Evolutionary conservation across 2,113 vertebrate species (phyloP).

Genomic region (Pogonocichla stellata): DNA sequence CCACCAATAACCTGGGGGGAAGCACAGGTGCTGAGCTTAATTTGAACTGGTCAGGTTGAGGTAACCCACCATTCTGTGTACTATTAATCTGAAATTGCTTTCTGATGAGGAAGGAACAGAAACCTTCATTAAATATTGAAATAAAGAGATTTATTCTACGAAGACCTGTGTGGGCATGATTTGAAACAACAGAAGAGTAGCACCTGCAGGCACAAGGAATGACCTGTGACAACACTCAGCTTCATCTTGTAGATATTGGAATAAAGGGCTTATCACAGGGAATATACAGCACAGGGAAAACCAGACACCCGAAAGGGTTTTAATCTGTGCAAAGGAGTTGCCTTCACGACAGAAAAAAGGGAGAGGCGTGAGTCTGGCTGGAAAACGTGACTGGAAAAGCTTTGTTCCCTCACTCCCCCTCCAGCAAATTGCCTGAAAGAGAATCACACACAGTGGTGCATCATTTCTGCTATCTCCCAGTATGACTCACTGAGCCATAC

Average conservation of each 20-base stretch:
- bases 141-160: not conserved
- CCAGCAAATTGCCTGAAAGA: conserved; percentile 39
- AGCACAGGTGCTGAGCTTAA: not conserved
- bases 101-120: not conserved
- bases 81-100: not conserved
- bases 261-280: not conserved
- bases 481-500: conserved; percentile 57
- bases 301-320: not conserved
- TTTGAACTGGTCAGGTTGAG: not conserved
- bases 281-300: not conserved
- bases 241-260: not conserved
- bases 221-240: not conserved
- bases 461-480: not conserved
- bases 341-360: not conserved
- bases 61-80: not conserved
- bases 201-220: not conserved
- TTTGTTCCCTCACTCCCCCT: not conserved
- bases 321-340: not conserved
- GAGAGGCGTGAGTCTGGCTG: not conserved
- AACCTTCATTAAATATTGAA: not conserved
- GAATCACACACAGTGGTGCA: conserved; percentile 19
- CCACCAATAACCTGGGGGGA: not conserved
- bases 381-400: conserved; percentile 21
- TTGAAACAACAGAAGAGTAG: not conserved
- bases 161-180: not conserved